Evolutionary conservation across 2,113 vertebrate species (phyloP).

Genomic region (Aplodontia rufa): DNA sequence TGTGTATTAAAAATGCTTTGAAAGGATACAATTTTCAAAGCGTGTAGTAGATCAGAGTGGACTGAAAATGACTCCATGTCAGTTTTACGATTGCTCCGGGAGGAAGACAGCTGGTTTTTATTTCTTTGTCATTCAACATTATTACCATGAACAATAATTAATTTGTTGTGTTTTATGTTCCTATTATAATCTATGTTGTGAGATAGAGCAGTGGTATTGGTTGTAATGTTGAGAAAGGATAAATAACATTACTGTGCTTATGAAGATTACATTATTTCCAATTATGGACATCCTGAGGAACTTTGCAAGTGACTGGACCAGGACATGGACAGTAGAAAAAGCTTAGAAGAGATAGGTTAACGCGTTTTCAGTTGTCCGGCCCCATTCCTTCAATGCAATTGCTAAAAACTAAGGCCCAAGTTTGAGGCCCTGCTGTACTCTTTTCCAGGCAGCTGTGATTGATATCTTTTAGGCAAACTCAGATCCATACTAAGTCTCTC

Average conservation of each 20-base stretch:
- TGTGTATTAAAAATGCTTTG: background rate
- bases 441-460: background rate
- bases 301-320: background rate
- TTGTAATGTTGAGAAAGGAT: slow-evolving; percentile 22
- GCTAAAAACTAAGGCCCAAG: background rate
- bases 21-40: slow-evolving; percentile 49
- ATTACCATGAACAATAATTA: slow-evolving; percentile 51
- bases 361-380: background rate
- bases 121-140: slow-evolving; percentile 37
- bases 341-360: background rate
- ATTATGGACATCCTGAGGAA: background rate
- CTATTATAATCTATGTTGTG: background rate
- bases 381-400: background rate
- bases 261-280: background rate
- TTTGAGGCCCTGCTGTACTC: background rate
- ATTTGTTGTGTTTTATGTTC: slow-evolving; percentile 50
- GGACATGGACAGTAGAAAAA: background rate
- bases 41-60: background rate
- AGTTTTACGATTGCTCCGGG: slow-evolving; percentile 38
- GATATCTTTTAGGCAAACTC: background rate
- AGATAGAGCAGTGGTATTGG: background rate
- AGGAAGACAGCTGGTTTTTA: slow-evolving; percentile 33
- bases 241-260: background rate
- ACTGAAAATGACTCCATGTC: background rate
- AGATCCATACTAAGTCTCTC: background rate